phyloP scores from a whole-genome alignment of 53 echinoderm and acorn worm species.

The Arbacia lixula region DNA sequence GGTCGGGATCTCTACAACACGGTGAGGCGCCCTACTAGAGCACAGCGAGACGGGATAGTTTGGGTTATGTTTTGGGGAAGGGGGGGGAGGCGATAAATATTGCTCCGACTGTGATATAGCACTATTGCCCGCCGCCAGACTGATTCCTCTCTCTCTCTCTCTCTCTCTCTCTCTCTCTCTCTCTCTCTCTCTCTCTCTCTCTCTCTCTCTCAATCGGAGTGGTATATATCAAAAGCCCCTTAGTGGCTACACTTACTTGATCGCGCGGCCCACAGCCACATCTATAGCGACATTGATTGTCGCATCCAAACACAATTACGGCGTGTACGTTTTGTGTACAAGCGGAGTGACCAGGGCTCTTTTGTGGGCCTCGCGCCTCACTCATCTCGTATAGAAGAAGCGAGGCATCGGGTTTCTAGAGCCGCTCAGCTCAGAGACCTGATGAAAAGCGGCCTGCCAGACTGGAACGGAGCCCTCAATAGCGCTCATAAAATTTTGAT shows the following conservation, averaged over 20 bases:
- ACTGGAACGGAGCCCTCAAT: slow-evolving; percentile 81
- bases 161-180: not conserved
- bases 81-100: not conserved
- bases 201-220: not conserved
- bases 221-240: slow-evolving; percentile 44
- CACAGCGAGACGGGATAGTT: not conserved
- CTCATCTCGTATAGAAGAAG: slow-evolving; percentile 6
- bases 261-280: slow-evolving; percentile 21
- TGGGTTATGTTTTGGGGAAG: not conserved
- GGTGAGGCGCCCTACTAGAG: slow-evolving; percentile 4
- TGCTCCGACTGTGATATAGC: not conserved
- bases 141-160: not conserved
- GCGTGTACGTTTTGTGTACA: slow-evolving; percentile 68
- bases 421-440: slow-evolving; percentile 28
- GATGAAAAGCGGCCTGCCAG: slow-evolving; percentile 59
- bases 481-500: slow-evolving; percentile 84
- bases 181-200: too few species aligned
- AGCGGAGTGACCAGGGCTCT: slow-evolving; percentile 58
- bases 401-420: not conserved
- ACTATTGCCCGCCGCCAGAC: slow-evolving; percentile 1
- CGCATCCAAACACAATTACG: slow-evolving; percentile 85
- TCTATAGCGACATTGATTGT: slow-evolving; percentile 48
- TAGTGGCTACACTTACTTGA: slow-evolving; percentile 39
- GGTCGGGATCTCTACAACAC: not conserved
- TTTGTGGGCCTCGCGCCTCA: slow-evolving; percentile 33